A percentile compares a stretch with the other conserved stretches of the same genome.
These are phyloP conservation scores for Characodon lateralis DNA, from an alignment of 2,797 vertebrate species.

Conservation along the genomic window DNA sequence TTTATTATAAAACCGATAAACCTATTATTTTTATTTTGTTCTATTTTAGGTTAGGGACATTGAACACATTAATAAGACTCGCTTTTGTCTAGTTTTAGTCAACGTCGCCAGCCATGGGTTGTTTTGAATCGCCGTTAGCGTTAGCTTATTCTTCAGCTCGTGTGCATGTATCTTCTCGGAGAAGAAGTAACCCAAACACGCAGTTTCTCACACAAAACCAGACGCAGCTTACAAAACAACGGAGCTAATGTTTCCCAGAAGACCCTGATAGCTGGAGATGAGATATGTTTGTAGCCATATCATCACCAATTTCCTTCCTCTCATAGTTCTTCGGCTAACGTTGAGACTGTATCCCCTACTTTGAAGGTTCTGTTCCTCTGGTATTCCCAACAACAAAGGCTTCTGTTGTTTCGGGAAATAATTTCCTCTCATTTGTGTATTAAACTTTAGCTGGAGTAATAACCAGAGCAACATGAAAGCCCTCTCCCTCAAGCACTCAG, in stretches of 20 bases:
- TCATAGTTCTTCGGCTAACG: slow-evolving; percentile 33
- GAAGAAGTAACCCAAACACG: slow-evolving; percentile 58
- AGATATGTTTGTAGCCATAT: slow-evolving; percentile 33
- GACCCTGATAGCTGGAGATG: slow-evolving; percentile 35
- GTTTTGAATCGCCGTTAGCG: slow-evolving; percentile 25
- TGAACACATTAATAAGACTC: not conserved
- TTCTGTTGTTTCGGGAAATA: slow-evolving; percentile 19
- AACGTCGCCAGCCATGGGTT: slow-evolving; percentile 20
- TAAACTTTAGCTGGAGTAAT: slow-evolving; percentile 2
- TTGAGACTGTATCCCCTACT: slow-evolving; percentile 40
- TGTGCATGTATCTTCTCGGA: slow-evolving; percentile 24
- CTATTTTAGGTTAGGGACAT: slow-evolving; percentile 3
- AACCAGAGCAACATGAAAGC: not conserved
- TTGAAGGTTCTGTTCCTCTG: slow-evolving; percentile 15
- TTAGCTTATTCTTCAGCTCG: slow-evolving; percentile 61
- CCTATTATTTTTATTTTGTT: slow-evolving; percentile 20
- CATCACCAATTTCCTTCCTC: slow-evolving; percentile 45
- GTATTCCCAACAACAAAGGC: not conserved
- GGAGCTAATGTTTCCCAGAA: slow-evolving; percentile 38
- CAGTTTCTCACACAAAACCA: slow-evolving; percentile 44
- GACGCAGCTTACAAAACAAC: slow-evolving; percentile 46
- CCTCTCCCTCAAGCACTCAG: not conserved
- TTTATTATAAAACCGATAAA: slow-evolving; percentile 61
- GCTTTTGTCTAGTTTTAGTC: slow-evolving; percentile 18
- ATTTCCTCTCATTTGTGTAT: slow-evolving; percentile 7